Conservation (phyloP, 2,113 vertebrate genomes). For the Abramis brama region DNA sequence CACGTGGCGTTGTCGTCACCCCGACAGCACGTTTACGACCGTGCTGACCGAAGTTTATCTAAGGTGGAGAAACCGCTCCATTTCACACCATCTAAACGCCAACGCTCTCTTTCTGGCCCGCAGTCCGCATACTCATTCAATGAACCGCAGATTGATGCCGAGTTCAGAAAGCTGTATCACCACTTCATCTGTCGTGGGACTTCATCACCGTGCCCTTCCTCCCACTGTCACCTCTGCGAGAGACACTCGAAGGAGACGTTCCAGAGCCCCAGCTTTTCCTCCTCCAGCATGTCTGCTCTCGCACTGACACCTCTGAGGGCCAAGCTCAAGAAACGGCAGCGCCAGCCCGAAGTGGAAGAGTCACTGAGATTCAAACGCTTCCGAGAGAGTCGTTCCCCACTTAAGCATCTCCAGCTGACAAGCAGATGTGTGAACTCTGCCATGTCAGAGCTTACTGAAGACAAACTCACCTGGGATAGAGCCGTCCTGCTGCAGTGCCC, state of each 20-base stretch:
- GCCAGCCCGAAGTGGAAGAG: constrained; percentile 49
- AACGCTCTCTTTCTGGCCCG: constrained; percentile 11
- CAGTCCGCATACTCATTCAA: constrained; percentile 18
- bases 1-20: not conserved
- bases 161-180: constrained; percentile 72
- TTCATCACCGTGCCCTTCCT: not conserved
- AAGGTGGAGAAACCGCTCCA: not conserved
- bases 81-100: not conserved
- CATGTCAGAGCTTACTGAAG: not conserved
- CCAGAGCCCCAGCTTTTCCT: constrained; percentile 29
- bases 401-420: constrained; percentile 43
- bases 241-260: constrained; percentile 23
- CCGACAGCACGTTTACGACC: not conserved
- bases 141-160: constrained; percentile 57
- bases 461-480: constrained; percentile 38
- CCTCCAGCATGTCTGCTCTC: constrained; percentile 66
- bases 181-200: constrained; percentile 69
- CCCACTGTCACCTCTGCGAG: constrained; percentile 64
- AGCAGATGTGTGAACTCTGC: not conserved
- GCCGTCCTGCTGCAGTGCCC: constrained; percentile 37
- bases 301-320: constrained; percentile 71
- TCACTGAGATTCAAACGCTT: constrained; percentile 65
- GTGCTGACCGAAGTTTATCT: not conserved
- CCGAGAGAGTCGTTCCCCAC: constrained; percentile 58
- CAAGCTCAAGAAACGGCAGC: constrained; percentile 67